Evolutionary conservation across 2,797 vertebrate species (phyloP).

Genomic region (Acanthiza pusilla): DNA sequence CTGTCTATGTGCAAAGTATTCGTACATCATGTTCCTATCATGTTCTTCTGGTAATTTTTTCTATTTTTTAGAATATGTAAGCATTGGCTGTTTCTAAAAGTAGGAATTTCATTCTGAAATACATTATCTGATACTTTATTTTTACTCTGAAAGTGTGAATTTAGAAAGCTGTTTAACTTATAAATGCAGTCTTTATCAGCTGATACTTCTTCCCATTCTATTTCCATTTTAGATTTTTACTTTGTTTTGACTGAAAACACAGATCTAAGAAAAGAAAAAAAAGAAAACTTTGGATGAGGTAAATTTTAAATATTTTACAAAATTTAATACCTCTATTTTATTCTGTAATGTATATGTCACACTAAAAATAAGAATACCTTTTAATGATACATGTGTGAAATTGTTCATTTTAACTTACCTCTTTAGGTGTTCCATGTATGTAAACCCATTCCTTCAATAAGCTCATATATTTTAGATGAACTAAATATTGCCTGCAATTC

Average conservation of each 20-base stretch:
- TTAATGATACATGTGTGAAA: background rate
- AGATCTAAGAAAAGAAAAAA: background rate
- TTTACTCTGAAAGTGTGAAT: background rate
- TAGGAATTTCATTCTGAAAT: background rate
- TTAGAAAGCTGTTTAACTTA: background rate
- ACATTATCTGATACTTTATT: background rate
- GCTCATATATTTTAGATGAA: background rate
- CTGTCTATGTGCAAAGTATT: background rate
- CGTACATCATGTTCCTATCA: background rate
- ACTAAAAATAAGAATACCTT: background rate
- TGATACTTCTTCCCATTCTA: background rate
- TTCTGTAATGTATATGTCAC: background rate
- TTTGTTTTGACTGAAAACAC: background rate
- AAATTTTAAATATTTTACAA: background rate
- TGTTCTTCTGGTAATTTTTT: background rate
- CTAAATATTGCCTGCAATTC: background rate
- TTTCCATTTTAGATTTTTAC: background rate
- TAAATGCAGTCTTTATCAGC: background rate
- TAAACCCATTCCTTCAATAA: background rate
- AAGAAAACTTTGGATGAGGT: background rate
- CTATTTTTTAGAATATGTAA: background rate
- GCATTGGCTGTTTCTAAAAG: background rate
- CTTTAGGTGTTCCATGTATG: background rate
- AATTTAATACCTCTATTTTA: background rate
- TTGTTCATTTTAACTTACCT: background rate